Evolutionary conservation across 2,797 vertebrate species (phyloP), one percentile per base, ranked within the genome.

Genomic region (Chelon labrosus): DNA sequence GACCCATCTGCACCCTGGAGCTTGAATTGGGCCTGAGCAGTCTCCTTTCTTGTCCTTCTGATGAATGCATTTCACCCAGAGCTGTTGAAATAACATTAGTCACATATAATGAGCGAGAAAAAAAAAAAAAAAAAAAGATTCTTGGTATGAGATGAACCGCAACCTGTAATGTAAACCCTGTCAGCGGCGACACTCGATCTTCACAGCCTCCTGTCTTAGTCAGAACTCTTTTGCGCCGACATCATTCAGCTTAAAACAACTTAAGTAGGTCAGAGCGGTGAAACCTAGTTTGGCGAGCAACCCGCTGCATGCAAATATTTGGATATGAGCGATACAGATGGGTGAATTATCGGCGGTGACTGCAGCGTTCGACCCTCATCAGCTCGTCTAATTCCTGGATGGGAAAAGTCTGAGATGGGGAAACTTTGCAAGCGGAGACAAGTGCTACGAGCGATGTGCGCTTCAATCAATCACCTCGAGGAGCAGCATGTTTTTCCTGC

Each of bases 251-350:
- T 88, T 88, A 82, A 84, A 90, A 83, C 82, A 83, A 82, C 76
- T 73, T 86, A 92, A 90, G 76, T 93, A 90, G 91, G 90, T 91
- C 91, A 92, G 78, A 87, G 77, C 38, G 20, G 70, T 76, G 73
- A 84, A 90, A 82, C 83, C 82, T 81, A 73, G 79, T 89, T 82
- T 75, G 77, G 55, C 70, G 65, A 77, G 74, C 64, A 69, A 80
- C 79, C 68, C 27, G 4, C 77, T 70, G 79, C 85, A 83, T 88
- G 80, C 85, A 83, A 89, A 89, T 87, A 85, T 87, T 88, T 88
- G 73, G 69, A 77, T 75, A 71, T 66, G 82, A 90, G 86, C 68
- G 65, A 65, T 73, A 66, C 79, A 75, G 79, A 81, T 35, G 61
- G 37, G 67, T 65, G 77, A 87, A 85, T 83, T 79, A 86, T 85